Percentiles rank a stretch among this genome's conserved stretches.
Conservation (phyloP, 2,888 invertebrate genomes). For the Sinhomidia bicolor region DNA sequence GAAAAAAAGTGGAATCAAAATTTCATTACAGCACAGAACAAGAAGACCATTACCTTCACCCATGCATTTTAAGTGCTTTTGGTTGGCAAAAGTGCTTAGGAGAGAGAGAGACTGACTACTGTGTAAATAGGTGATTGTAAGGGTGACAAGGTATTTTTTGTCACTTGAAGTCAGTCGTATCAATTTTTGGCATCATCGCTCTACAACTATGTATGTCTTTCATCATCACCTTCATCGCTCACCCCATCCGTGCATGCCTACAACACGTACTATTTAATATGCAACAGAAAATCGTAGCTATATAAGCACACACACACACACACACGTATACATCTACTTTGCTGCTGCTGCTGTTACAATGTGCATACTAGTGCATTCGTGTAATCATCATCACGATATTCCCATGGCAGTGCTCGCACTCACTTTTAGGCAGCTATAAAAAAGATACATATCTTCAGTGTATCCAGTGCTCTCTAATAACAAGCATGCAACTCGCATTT, state of each 20-base stretch:
- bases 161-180: slow-evolving; percentile 31
- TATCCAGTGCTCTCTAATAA: no score
- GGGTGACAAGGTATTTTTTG: not conserved
- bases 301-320: not conserved
- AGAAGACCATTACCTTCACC: not conserved
- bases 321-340: no score
- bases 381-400: slow-evolving; percentile 37
- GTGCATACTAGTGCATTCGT: not conserved
- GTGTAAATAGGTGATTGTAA: not conserved
- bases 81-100: not conserved
- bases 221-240: slow-evolving; percentile 41
- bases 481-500: not conserved
- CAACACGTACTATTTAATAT: slow-evolving; percentile 25
- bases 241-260: no score
- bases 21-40: not conserved
- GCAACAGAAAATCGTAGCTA: slow-evolving; percentile 25
- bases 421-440: not conserved
- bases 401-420: not conserved
- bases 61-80: no score
- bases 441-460: not conserved
- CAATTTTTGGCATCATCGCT: slow-evolving; percentile 53
- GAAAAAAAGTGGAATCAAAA: not conserved
- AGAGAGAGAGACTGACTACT: not conserved
- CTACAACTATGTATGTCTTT: not conserved
- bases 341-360: no score